A percentile compares a stretch with the other conserved stretches of the same genome.
These are phyloP conservation scores for Pteronotus mesoamericanus DNA, from an alignment of 2,797 vertebrate genomes.

Conservation along the genomic window DNA sequence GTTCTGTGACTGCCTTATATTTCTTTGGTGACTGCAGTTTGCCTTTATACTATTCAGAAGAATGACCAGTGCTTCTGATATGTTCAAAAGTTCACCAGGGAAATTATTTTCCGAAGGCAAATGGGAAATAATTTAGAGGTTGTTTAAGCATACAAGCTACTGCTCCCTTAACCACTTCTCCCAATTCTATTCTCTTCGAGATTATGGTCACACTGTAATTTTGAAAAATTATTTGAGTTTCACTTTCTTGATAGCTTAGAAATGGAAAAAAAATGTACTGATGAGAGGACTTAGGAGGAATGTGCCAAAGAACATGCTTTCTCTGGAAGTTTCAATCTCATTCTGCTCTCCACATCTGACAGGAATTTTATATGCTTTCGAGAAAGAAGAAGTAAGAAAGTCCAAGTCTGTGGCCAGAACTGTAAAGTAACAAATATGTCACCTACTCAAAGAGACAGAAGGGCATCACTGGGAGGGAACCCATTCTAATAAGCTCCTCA, in stretches of 20 bases:
- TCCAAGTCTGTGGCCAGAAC: neutral
- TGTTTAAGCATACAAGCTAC: neutral
- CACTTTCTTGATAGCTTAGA: neutral
- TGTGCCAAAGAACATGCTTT: neutral
- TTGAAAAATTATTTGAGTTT: neutral
- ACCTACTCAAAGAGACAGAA: neutral
- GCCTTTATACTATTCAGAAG: neutral
- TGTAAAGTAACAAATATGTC: neutral
- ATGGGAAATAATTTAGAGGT: neutral
- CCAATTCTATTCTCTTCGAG: neutral
- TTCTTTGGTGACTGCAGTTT: neutral
- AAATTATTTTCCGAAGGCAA: neutral
- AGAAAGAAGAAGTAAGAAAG: neutral
- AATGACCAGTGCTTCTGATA: neutral
- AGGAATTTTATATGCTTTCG: neutral
- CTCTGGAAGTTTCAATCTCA: neutral
- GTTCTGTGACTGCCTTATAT: neutral
- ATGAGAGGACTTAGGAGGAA: neutral
- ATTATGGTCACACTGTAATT: neutral
- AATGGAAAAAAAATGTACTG: neutral
- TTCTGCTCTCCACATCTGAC: neutral
- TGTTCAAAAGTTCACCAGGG: neutral
- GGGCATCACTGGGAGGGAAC: neutral
- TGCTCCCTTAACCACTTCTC: neutral
- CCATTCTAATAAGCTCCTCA: neutral